Evolutionary conservation across 30 jellyfish, hydroid and myxozoan species (phyloP), one percentile per base, ranked within the genome.

Genomic region (Hydractinia symbiolongicarpus): DNA sequence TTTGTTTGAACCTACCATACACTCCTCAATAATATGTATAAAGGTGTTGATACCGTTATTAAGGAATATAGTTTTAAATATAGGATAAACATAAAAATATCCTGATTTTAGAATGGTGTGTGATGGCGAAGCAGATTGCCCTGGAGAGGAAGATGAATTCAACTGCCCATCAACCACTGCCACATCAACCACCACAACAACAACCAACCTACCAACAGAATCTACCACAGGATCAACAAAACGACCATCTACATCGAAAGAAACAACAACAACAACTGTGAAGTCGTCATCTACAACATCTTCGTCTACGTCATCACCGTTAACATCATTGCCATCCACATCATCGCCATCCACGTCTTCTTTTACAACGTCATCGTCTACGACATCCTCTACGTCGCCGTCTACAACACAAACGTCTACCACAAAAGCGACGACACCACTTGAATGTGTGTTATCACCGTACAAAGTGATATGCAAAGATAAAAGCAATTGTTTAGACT

Each of bases 401-500:
- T 21, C n/a, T 17, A 52, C 76, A 15, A 73, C 76, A 9, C 52
- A 20, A 50, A 51, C 9, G 10, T 5, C 83, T 17, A 78, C 86
- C n/a, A 56, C 83, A 8, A 44, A 62, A 19, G 51, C 84, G 16
- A 57, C 86, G 1, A 67, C 49, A 9, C 52, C 62, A 14, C 54
- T 61, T 50, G 57, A 30, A 9, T 79, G 83, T 30, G 67, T 9
- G 30, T 53, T 50, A 20, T 40, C 87, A 5, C 87, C 87, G 20
- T 55, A 73, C 30, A 58, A 76, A 8, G 75, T 72, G 15, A 11
- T 10, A 52, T 83, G 91, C 54, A 50, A 50, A 15, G 67, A 73
- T 52, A 54, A 72, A n/a, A 74, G 54, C 51, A 56, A 55, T 54
- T 83, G 91, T 54, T 30, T 83, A 4, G 21, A 83, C 44, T 20